Conservation (phyloP, 2,888 invertebrate species). For the Conistra vaccinii region DNA sequence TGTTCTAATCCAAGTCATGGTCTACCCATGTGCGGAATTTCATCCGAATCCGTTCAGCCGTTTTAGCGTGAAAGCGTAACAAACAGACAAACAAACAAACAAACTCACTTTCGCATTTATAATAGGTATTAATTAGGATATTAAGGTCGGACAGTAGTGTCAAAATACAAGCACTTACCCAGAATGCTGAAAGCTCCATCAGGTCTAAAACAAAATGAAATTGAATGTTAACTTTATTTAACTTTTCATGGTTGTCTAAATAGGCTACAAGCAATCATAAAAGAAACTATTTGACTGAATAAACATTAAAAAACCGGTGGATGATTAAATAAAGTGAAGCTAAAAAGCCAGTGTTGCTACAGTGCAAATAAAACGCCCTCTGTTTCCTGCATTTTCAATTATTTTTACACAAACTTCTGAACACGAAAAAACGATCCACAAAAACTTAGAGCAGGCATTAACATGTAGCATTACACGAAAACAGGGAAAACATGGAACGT, state of each 20-base stretch:
- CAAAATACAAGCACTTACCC: not conserved
- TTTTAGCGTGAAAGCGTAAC: too few species aligned
- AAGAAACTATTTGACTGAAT: not conserved
- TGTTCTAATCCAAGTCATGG: too few species aligned
- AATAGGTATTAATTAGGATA: too few species aligned
- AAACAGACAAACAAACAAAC: too few species aligned
- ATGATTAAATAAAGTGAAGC: constrained; percentile 21
- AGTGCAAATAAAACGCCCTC: constrained; percentile 18
- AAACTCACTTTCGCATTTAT: too few species aligned
- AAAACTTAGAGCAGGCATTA: constrained; percentile 38
- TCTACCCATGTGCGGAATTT: too few species aligned
- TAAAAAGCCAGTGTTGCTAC: not conserved
- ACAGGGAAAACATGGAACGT: constrained; percentile 39
- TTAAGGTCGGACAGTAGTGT: too few species aligned
- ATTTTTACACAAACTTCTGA: constrained; percentile 28
- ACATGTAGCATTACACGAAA: constrained; percentile 54
- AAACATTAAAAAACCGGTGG: not conserved
- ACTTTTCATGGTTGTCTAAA: not conserved
- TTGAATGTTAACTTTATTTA: not conserved
- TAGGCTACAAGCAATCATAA: not conserved
- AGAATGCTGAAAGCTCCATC: not conserved
- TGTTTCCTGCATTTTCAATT: constrained; percentile 26
- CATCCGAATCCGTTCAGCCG: too few species aligned
- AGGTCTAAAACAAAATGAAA: not conserved
- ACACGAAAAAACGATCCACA: constrained; percentile 32